Base-by-base conservation (phyloP, 2,888 invertebrate genomes). In the Hypolimnas misippus region DNA sequence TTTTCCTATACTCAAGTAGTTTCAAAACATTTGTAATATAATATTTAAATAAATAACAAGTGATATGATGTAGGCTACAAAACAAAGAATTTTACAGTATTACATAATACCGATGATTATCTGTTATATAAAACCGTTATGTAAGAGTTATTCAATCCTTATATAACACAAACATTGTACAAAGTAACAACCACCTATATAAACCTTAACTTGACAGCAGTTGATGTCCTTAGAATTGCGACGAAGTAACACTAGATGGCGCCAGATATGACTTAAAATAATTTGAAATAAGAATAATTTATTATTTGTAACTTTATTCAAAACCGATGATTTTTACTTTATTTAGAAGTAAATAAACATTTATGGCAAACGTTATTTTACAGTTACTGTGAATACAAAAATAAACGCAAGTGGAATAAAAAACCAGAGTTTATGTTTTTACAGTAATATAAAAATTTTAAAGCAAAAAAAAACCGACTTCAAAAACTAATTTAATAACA, bases 61-160 rank as follows among this genome's bases (percentile, higher is more conserved):
- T 17, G 12, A 21, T 25, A 19, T 21, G n/a, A 21, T n/a, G n/a
- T n/a, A n/a, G n/a, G n/a, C n/a, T n/a, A n/a, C n/a, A n/a, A n/a
- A n/a, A 29, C 7, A 14, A 49, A 14, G 8, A 25, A 49, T 14
- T n/a, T 29, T 17, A 42, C 14, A 42, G 25, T 50, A 49, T 63
- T 63, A 57, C 50, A 42, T 46, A 55, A 54, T 14, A 29, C 51
- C 40, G 46, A 59, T 29, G n/a, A 38, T n/a, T n/a, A 3, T 19
- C n/a, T 8, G 25, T 61, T 33, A 60, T 54, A 35, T 58, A 54
- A 63, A 14, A 8, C 19, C 10, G 19, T 65, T 61, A 58, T 54
- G 8, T 59, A 67, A 64, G 50, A 59, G 38, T 63, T 59, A 59
- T 29, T 8, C 49, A 65, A 65, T 38, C 10, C 25, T 62, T 59